A percentile compares a stretch with the other conserved stretches of the same genome.
Conservation (phyloP, 1,140 invertebrate genomes). For the Leptopilina boulardi region DNA sequence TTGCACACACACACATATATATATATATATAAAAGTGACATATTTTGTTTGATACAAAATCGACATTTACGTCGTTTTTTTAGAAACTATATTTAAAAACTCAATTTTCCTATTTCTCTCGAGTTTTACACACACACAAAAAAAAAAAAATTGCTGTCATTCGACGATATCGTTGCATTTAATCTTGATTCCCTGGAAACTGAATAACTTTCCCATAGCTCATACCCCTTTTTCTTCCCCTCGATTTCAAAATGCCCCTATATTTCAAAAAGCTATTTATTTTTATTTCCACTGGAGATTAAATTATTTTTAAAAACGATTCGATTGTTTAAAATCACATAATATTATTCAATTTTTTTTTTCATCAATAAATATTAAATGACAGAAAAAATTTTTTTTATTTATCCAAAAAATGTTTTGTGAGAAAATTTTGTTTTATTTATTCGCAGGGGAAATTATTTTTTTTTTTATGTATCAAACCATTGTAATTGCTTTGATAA, state of each 20-base stretch:
- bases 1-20: too few relatives aligned
- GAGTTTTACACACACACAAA: neutral
- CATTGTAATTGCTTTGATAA: too few relatives aligned
- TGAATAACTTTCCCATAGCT: conserved; percentile 14
- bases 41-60: neutral
- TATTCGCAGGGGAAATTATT: too few relatives aligned
- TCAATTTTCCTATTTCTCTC: conserved; percentile 1
- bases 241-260: neutral
- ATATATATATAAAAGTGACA: neutral
- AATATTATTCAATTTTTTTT: too few relatives aligned
- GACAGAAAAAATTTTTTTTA: too few relatives aligned
- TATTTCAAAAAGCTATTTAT: conserved; percentile 18
- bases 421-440: too few relatives aligned
- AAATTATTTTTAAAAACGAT: neutral
- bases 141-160: conserved; percentile 16
- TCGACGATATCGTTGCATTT: conserved; percentile 4
- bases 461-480: too few relatives aligned
- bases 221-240: neutral
- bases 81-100: neutral
- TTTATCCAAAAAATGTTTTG: too few relatives aligned
- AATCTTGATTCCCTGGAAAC: conserved; percentile 10
- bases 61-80: neutral
- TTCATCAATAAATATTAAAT: too few relatives aligned
- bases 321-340: neutral
- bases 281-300: neutral